Evolutionary conservation across 2,888 invertebrate genomes (phyloP), one percentile per base, ranked within the genome.

Genomic region (Drosophila pegasa): DNA sequence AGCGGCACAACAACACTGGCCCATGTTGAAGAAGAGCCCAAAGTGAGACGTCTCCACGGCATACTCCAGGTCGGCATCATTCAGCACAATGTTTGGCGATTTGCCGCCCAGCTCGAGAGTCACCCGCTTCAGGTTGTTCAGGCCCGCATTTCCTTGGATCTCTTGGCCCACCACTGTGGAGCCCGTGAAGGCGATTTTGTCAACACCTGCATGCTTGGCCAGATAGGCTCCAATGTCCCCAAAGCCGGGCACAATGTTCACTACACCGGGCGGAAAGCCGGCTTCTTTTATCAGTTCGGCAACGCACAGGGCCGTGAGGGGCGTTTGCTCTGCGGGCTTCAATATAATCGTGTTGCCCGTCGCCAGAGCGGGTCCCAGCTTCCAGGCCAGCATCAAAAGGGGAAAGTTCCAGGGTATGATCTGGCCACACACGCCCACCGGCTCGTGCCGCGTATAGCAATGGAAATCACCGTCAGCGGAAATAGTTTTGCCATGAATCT

Each of bases 341-440:
- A 98, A 93, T 20, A 98, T 94, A 7, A 98, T 93, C 0, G 96
- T 96, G 91, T 97, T 95, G 83, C 96, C 96, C 35, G 95, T 94
- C 0, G 96, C 95, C 54, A 96, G 92, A 3, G 96, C 96, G 0
- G 96, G 96, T 1, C 94, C 98, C 33, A 99, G 93, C 93, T 99
- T 99, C 99, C 98, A 99, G 5, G 97, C 95, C 89, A 97, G 95
- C 98, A 99, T 98, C 84, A 99, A 91, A 67, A 97, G 90, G 0
- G 97, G 98, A 92, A 98, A 98, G 93, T 98, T 98, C 98, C 98
- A 98, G 0, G 98, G 98, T 73, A 97, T 97, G 68, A 98, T 98
- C 93, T 97, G 97, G 8, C 96, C 98, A 92, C 97, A 97, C 2
- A 98, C 97, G 10, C 98, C 98, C 14, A 98, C 96, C 0, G 98